Base-by-base conservation (phyloP, 2,113 vertebrate species). In the Salminus brasiliensis region DNA sequence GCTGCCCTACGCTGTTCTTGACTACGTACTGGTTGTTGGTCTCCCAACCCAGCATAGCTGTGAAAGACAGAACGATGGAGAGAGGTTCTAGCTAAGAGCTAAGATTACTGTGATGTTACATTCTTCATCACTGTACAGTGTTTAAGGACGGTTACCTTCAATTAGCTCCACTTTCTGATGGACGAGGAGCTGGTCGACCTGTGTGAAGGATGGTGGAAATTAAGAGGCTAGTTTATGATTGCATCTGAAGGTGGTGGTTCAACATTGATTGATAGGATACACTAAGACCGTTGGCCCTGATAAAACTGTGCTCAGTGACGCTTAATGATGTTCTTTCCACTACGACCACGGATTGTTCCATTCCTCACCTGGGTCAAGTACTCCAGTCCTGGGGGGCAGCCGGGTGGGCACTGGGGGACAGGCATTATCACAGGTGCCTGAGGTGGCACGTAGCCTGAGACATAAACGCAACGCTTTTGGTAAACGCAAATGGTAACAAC, bases 91-190 rank as follows among this genome's bases (percentile, higher is more conserved):
- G 9, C 41, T 43, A 5, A 10, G 0, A 11, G 45, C 23, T 57
- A n/a, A 63, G 1, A 18, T 15, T 30, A 1, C 8, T 43, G 11
- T 21, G 6, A 2, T 34, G 16, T 29, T 34, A 18, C 7, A n/a
- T 6, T 11, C 13, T 9, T 43, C 23, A 49, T 69, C 27, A 60
- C 2, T 18, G 12, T 15, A 13, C 47, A 5, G 1, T 3, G 0
- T 41, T 1, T n/a, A n/a, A n/a, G n/a, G n/a, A 41, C 21, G 7
- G 84, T 81, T 93, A 96, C 95, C 94, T 94, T 95, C 95, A 43
- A 94, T 92, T 76, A 96, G 86, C 1, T 96, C 92, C 70, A 95
- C 91, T 76, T 95, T 93, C 87, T 96, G 95, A 78, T 97, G 94
- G 87, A 97, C 92, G 75, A 97, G 94, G 53, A 97, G 91, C 81